A percentile compares a stretch with the other conserved stretches of the same genome.
These are phyloP conservation scores for Distichodus sexfasciatus DNA, from an alignment of 2,797 vertebrate species.

Conservation along the genomic window DNA sequence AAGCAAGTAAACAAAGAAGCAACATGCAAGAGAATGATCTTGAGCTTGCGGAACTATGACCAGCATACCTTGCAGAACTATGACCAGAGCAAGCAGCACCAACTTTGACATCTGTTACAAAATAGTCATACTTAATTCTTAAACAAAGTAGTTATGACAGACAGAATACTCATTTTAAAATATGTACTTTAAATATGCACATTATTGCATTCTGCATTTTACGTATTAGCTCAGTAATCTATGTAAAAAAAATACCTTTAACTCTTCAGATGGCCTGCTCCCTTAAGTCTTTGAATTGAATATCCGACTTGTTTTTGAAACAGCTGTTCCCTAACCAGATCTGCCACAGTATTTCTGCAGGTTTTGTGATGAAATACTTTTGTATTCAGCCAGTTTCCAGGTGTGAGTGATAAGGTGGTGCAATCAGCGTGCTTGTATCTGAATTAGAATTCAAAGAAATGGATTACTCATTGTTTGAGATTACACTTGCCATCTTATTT, in stretches of 20 bases:
- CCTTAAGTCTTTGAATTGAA: not conserved
- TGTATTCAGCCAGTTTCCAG: not conserved
- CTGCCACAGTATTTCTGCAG: not conserved
- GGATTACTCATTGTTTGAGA: slow-evolving; percentile 32
- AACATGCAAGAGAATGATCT: not conserved
- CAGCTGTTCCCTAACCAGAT: not conserved
- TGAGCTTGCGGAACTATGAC: slow-evolving; percentile 62
- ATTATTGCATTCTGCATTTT: not conserved
- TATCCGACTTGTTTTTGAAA: slow-evolving; percentile 1
- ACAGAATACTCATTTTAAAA: not conserved
- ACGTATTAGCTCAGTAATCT: not conserved
- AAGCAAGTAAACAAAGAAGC: not conserved
- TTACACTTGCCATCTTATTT: slow-evolving; percentile 19
- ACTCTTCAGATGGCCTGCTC: not conserved
- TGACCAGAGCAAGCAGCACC: slow-evolving; percentile 45
- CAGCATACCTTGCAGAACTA: slow-evolving; percentile 63
- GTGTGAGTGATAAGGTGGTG: not conserved
- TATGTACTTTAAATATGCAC: not conserved
- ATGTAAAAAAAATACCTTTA: slow-evolving; percentile 23
- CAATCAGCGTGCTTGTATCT: slow-evolving; percentile 14
- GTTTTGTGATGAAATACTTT: slow-evolving; percentile 14
- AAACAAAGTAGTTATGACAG: not conserved
- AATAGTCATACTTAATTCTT: not conserved
- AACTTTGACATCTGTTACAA: slow-evolving; percentile 49
- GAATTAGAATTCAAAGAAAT: slow-evolving; percentile 37